These are phyloP conservation scores for Melanostigma gelatinosum DNA, from an alignment of 2,113 vertebrate species.

Conservation along the genomic window DNA sequence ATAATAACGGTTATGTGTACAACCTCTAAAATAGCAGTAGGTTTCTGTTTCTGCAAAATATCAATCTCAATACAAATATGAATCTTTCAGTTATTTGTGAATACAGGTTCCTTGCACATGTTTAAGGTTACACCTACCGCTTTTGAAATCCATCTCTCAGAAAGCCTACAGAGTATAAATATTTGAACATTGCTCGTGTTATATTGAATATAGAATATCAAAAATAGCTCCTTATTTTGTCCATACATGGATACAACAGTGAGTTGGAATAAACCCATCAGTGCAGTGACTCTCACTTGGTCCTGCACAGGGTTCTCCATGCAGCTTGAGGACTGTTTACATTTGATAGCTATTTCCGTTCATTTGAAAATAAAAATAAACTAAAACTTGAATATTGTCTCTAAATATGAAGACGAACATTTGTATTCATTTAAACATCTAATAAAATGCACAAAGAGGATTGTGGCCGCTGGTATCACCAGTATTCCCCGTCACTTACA, in stretches of 20 bases:
- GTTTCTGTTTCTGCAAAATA: not conserved
- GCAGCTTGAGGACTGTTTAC: not conserved
- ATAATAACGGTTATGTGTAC: not conserved
- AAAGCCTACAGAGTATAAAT: not conserved
- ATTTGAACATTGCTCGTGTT: conserved; percentile 1
- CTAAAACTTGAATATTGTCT: not conserved
- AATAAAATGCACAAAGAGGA: not conserved
- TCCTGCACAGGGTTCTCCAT: not conserved
- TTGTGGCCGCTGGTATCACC: not conserved
- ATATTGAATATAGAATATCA: not conserved
- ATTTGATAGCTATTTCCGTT: not conserved
- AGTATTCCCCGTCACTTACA: not conserved
- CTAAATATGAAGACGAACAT: conserved; percentile 8
- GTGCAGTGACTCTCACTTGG: conserved; percentile 1
- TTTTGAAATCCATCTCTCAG: not conserved
- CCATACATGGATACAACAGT: not conserved
- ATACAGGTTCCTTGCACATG: not conserved
- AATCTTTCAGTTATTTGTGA: not conserved
- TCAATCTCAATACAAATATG: not conserved
- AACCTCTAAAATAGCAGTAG: conserved; percentile 4
- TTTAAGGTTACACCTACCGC: not conserved
- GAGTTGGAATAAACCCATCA: not conserved
- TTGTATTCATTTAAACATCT: not conserved
- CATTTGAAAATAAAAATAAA: not conserved
- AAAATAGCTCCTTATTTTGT: not conserved